Base-by-base conservation (phyloP, 2,113 vertebrate genomes). In the Corydoras sp. region DNA sequence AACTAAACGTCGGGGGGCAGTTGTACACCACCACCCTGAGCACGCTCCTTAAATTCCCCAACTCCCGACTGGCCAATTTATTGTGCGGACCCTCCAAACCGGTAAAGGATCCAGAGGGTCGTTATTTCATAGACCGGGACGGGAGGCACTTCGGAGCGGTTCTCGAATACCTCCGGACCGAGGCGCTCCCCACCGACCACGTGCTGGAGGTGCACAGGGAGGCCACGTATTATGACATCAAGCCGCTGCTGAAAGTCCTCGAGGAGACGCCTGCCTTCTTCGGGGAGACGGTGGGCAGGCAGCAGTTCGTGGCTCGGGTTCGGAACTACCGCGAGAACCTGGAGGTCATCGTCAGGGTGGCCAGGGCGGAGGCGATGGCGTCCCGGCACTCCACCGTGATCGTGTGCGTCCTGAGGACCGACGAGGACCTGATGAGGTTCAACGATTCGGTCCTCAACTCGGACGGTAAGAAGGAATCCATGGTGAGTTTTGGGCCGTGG, bases 401-500 rank as follows among this genome's bases (percentile, higher is more conserved):
- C 0, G 90, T 97, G 13, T 95, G 93, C 0, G 86, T 90, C 0
- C 83, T 94, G 68, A 87, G 56, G 43, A 92, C 88, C 0, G 92
- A 94, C 70, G 92, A 94, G 58, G 92, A 95, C 0, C 72, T 83
- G 0, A 76, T 76, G 3, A 83, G 62, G 29, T 93, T 91, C 10
- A 83, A 81, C 0, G 87, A 92, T 6, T 87, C 88, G 56, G 70
- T 94, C 62, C 83, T 65, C 53, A 80, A 79, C 72, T 81, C 95
- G 83, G 93, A 92, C 60, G 85, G 63, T 0, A 84, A 86, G 4
- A 92, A 92, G 79, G 91, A 90, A 51, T 93, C 94, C 0, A 92
- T 95, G 66, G 94, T 99, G 81, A 93, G 87, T 2, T 98, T 98
- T 1, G 95, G 95, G 0, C 95, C 96, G 0, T 98, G 95, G 95